Base-by-base conservation (phyloP, 2,797 vertebrate genomes). In the Anguilla pacifica region DNA sequence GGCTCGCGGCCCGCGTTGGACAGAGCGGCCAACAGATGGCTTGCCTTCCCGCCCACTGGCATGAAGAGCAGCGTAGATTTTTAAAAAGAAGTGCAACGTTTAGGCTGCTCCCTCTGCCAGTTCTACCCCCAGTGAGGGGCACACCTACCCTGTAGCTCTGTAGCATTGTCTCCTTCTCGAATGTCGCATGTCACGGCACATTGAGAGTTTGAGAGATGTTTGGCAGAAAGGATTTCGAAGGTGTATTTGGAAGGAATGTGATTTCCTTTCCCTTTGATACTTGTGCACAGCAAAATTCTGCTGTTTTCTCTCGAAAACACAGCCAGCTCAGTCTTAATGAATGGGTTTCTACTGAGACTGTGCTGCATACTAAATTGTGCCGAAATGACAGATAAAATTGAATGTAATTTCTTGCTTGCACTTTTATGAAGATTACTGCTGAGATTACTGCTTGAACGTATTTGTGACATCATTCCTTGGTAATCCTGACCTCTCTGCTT, bases 291-390 rank as follows among this genome's bases (percentile, higher is more conserved):
- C 10, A 51, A 51, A 82, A 77, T 43, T 49, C 79, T 82, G 79
- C n/a, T 2, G 6, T n/a, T 81, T 81, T 81, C 77, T 81, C 43
- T 49, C 22, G 77, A 81, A 81, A 43, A 81, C 43, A 25, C 25
- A 46, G 39, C 77, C 43, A 46, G n/a, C 46, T 82, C 43, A 49
- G 22, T 51, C 46, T 51, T 82, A 82, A 82, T 82, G 79, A 51
- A 51, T 51, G 43, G 79, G 79, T 51, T n/a, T 51, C 11, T 53
- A 11, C 51, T 1, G 46, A 28, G 46, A 82, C 17, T n/a, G 79
- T 82, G 22, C 79, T 49, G 79, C 79, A 82, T 82, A 82, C 79
- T 82, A 82, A 82, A 82, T 82, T 51, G 46, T 25, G 79, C 46
- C 51, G 43, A 82, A 82, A 82, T 82, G 22, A 51, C 79, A n/a